Evolutionary conservation across 2,888 invertebrate species (phyloP).

Genomic region (Lasioglossum leucozonium): DNA sequence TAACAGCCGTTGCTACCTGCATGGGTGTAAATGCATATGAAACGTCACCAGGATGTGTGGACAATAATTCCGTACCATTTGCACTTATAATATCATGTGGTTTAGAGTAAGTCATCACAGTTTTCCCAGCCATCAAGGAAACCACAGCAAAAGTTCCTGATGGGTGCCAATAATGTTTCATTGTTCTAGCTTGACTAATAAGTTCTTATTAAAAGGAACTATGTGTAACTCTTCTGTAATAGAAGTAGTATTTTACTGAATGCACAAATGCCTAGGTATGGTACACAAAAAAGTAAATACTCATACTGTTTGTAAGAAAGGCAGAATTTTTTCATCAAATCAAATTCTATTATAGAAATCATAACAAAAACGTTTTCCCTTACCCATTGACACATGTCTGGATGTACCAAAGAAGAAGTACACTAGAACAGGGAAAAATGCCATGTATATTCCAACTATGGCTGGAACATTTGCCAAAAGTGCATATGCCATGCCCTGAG

Average conservation of each 20-base stretch:
- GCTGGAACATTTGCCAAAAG: constrained; percentile 86
- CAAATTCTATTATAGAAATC: neutral
- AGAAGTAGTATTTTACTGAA: constrained; percentile 62
- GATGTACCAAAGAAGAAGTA: constrained; percentile 89
- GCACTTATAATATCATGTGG: constrained; percentile 87
- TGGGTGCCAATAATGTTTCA: constrained; percentile 66
- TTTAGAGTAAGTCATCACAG: constrained; percentile 86
- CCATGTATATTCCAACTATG: constrained; percentile 86
- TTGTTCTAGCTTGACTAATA: constrained; percentile 58
- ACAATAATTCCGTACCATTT: constrained; percentile 88
- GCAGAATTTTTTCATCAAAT: neutral
- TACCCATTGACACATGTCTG: constrained; percentile 89
- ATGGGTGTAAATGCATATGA: constrained; percentile 84
- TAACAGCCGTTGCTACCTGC: constrained; percentile 91
- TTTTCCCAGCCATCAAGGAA: constrained; percentile 95
- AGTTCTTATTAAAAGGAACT: constrained; percentile 61
- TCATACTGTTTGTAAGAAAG: neutral
- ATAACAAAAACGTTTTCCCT: constrained; percentile 55
- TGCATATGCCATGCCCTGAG: constrained; percentile 89
- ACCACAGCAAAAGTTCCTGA: constrained; percentile 93
- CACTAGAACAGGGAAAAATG: constrained; percentile 86
- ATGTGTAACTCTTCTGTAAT: constrained; percentile 66
- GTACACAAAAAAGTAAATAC: constrained; percentile 22
- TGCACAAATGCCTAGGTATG: constrained; percentile 4
- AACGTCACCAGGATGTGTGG: constrained; percentile 78